Evolutionary conservation across 2,113 vertebrate species (phyloP), one percentile per base, ranked within the genome.

Genomic region (Machaerirhynchus nigripectus): DNA sequence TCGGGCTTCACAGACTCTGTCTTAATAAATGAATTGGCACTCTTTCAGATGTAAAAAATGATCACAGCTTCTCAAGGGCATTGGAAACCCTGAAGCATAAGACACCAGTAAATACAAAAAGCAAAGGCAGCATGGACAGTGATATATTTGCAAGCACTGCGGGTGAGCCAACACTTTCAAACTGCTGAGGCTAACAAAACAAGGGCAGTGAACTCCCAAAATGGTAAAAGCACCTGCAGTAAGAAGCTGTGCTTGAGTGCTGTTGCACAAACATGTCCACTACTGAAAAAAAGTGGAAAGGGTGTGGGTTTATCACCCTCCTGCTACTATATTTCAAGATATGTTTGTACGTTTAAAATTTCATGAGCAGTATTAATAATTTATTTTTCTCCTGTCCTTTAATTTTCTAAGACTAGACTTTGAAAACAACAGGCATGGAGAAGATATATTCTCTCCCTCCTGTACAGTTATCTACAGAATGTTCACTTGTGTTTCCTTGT

Each of bases 11-110:
- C 96, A 96, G 96, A 95, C 95, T 93, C 91, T 56, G 44, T 95
- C 95, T 98, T 98, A 98, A 98, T 98, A 98, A 98, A 98, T 97
- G 97, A 98, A 93, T 92, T 98, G 98, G 97, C 98, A 93, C 91
- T 95, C 89, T 94, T 97, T 98, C 97, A 97, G 95, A 97, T 93
- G 93, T 97, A 97, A 97, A 98, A 97, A 97, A 97, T 96, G 89
- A 96, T 93, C 97, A 93, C 52, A 61, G 92, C 55, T 98, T 98
- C 96, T 98, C 98, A 98, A 98, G 98, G 98, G 94, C 97, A 98
- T 95, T 15, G 16, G 89, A 97, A 97, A 98, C 35, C 57, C 96
- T 96, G 97, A 97, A 97, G 97, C 95, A 84, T 96, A 95, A 97
- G 97, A 98, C 96, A 98, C 91, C 35, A 91, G 97, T 97, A 98